Percentiles rank a stretch among this genome's conserved stretches.
These are phyloP conservation scores for Noturus placidus DNA, from an alignment of 2,113 vertebrate genomes.

Conservation along the genomic window DNA sequence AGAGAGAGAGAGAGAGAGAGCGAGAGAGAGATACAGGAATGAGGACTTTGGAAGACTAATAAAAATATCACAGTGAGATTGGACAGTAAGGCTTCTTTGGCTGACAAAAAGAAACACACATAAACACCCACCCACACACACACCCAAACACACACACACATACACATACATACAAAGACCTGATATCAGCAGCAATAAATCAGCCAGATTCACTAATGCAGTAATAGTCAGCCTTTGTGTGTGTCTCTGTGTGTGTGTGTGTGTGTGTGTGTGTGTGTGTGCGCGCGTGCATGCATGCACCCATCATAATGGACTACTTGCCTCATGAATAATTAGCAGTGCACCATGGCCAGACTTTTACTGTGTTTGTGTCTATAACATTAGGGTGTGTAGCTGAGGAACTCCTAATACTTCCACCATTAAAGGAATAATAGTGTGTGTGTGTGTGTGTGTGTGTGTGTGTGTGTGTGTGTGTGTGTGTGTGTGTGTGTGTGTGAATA, in stretches of 20 bases:
- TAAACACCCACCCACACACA: constrained; percentile 9
- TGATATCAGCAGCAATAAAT: neutral
- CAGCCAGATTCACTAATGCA: neutral
- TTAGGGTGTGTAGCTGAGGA: neutral
- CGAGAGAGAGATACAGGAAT: constrained; percentile 17
- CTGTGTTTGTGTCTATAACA: neutral
- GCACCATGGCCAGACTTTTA: neutral
- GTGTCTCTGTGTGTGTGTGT: constrained; percentile 24
- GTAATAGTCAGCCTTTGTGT: neutral
- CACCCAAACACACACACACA: neutral
- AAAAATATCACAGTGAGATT: neutral
- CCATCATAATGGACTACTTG: constrained; percentile 15
- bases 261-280: constrained; percentile 28
- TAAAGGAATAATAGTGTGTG: neutral
- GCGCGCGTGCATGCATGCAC: constrained; percentile 7
- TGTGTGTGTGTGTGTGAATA: neutral
- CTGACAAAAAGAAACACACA: neutral
- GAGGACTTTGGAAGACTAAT: constrained; percentile 24
- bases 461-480: neutral
- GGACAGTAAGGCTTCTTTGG: neutral
- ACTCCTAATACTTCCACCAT: neutral
- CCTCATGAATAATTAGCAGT: constrained; percentile 42
- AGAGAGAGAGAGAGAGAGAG: constrained; percentile 41
- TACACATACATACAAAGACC: neutral
- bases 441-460: neutral